Evolutionary conservation across 2,113 vertebrate genomes (phyloP).

Genomic region (Anser brachyrhynchus): DNA sequence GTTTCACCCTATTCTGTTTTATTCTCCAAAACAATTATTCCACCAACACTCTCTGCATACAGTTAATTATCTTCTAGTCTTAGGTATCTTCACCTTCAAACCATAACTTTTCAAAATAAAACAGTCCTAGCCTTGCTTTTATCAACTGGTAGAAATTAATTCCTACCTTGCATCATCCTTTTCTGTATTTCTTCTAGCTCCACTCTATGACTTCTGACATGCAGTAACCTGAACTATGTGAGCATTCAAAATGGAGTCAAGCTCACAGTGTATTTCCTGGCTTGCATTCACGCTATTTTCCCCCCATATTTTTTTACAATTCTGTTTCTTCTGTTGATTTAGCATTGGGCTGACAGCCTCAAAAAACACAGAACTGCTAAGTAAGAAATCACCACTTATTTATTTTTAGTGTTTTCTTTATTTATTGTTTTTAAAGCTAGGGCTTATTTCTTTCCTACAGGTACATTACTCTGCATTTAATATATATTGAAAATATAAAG

Average conservation of each 20-base stretch:
- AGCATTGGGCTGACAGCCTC: not conserved
- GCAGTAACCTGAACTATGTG: not conserved
- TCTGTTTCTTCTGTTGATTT: not conserved
- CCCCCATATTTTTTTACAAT: not conserved
- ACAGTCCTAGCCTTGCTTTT: not conserved
- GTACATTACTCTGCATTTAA: not conserved
- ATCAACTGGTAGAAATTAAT: not conserved
- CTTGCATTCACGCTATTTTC: not conserved
- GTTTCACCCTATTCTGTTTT: not conserved
- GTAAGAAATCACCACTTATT: not conserved
- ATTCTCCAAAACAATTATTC: not conserved
- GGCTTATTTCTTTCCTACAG: not conserved
- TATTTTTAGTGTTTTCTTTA: not conserved
- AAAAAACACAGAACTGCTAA: not conserved
- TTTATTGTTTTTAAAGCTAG: not conserved
- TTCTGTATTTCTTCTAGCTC: not conserved
- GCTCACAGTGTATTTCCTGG: not conserved
- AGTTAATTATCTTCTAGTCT: not conserved
- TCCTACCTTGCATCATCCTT: not conserved
- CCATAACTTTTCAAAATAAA: not conserved
- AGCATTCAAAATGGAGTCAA: not conserved
- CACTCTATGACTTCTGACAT: not conserved
- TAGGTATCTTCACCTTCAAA: not conserved
- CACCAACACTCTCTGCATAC: not conserved
- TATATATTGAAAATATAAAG: not conserved